phyloP scores from a whole-genome alignment of 2,797 vertebrate genomes.

The Cetoscarus ocellatus region DNA sequence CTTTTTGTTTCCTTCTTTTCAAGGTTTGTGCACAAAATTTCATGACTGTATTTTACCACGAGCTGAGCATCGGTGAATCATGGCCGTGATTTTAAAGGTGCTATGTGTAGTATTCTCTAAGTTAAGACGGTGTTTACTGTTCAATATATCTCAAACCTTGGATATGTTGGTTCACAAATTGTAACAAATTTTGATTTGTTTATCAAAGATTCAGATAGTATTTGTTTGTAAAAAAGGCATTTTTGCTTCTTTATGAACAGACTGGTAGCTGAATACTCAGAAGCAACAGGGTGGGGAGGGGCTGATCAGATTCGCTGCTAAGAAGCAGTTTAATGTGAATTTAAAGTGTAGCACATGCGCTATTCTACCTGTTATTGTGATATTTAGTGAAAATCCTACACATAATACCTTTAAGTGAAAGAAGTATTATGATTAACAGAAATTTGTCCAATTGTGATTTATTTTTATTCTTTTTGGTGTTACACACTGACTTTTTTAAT shows the following conservation, averaged over 20 bases:
- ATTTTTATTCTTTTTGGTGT: slow-evolving; percentile 57
- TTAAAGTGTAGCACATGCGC: slow-evolving; percentile 57
- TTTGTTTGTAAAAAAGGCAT: slow-evolving; percentile 15
- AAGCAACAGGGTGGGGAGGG: slow-evolving; percentile 24
- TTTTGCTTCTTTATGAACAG: slow-evolving; percentile 42
- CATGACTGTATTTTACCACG: slow-evolving; percentile 58
- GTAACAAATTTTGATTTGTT: slow-evolving; percentile 8
- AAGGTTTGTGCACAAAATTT: slow-evolving; percentile 52
- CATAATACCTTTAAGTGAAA: slow-evolving; percentile 73
- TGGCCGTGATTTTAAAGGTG: slow-evolving; percentile 73
- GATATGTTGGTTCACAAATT: slow-evolving; percentile 30
- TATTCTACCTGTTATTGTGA: slow-evolving; percentile 42
- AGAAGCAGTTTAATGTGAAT: slow-evolving; percentile 43
- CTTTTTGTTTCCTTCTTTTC: slow-evolving; percentile 36
- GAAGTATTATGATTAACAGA: slow-evolving; percentile 42
- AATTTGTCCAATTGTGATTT: slow-evolving; percentile 60
- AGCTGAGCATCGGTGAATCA: slow-evolving; percentile 42
- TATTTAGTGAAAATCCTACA: slow-evolving; percentile 65
- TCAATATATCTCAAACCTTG: slow-evolving; percentile 25
- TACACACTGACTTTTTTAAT: slow-evolving; percentile 70
- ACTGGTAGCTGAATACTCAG: slow-evolving; percentile 42
- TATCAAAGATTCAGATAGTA: slow-evolving; percentile 11
- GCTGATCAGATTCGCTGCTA: slow-evolving; percentile 39
- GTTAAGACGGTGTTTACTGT: slow-evolving; percentile 38
- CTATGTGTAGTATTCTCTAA: slow-evolving; percentile 73